A percentile compares a stretch with the other conserved stretches of the same genome.
phyloP scores from a whole-genome alignment of 2,888 invertebrate genomes.

The Trichogramma evanescens region DNA sequence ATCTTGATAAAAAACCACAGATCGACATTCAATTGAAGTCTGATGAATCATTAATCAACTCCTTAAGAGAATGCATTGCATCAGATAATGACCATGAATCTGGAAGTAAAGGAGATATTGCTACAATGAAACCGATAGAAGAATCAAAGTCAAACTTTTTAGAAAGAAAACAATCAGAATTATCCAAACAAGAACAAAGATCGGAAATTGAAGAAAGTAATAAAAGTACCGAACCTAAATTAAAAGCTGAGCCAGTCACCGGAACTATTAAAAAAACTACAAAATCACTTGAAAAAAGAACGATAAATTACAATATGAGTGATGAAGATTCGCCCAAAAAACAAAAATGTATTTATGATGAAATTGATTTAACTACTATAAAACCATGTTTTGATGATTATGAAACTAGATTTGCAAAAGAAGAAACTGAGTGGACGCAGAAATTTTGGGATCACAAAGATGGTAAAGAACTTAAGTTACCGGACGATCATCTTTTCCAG shows the following conservation, averaged over 20 bases:
- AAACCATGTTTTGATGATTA: neutral
- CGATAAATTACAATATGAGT: neutral
- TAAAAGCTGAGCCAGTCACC: neutral
- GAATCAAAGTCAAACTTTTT: neutral
- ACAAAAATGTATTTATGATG: neutral
- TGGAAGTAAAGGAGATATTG: neutral
- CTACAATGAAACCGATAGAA: neutral
- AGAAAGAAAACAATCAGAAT: neutral
- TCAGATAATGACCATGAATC: slow-evolving; percentile 31
- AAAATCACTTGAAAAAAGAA: neutral
- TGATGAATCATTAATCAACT: slow-evolving; percentile 32
- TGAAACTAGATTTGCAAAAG: neutral
- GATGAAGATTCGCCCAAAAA: neutral
- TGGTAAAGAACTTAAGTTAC: neutral
- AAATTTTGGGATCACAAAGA: neutral
- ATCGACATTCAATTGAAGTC: slow-evolving; percentile 16
- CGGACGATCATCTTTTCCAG: neutral
- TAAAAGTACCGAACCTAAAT: neutral
- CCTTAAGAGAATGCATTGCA: slow-evolving; percentile 34
- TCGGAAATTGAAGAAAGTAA: neutral
- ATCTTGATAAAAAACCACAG: neutral
- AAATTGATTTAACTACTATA: neutral
- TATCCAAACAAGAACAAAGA: neutral
- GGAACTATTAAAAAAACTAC: neutral
- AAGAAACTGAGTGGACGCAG: neutral